phyloP scores from a whole-genome alignment of 2,797 vertebrate species.

The Carduelis carduelis region DNA sequence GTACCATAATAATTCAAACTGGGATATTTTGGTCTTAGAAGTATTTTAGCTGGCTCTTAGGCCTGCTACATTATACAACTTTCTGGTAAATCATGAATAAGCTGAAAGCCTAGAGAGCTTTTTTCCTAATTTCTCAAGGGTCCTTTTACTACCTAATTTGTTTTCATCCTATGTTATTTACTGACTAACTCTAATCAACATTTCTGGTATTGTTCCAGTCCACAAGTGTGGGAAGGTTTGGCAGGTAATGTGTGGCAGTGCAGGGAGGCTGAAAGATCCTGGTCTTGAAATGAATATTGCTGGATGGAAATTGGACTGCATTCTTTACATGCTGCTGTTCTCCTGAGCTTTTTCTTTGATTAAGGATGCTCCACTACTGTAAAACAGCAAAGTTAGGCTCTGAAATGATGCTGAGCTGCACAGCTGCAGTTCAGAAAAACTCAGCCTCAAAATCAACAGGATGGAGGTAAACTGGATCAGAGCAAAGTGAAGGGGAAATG shows the following conservation, averaged over 20 bases:
- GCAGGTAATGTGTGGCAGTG: constrained; percentile 47
- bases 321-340: not conserved
- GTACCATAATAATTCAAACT: constrained; percentile 34
- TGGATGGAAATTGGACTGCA: constrained; percentile 36
- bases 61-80: constrained; percentile 4
- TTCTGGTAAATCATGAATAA: constrained; percentile 60
- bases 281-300: constrained; percentile 30
- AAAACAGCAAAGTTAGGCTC: not conserved
- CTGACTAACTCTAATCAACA: constrained; percentile 49
- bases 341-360: not conserved
- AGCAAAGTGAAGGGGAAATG: not conserved
- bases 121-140: constrained; percentile 70
- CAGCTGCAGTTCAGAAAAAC: not conserved
- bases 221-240: constrained; percentile 30
- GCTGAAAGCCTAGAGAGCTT: constrained; percentile 50
- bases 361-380: not conserved
- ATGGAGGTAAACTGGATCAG: not conserved
- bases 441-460: not conserved
- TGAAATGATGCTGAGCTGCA: not conserved
- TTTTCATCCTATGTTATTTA: constrained; percentile 72
- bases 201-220: constrained; percentile 42
- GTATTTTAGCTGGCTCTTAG: constrained; percentile 33
- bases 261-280: constrained; percentile 22
- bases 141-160: constrained; percentile 66
- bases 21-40: constrained; percentile 22